Base-by-base conservation (phyloP, 2,113 vertebrate species). In the Gnathonemus longibarbis region DNA sequence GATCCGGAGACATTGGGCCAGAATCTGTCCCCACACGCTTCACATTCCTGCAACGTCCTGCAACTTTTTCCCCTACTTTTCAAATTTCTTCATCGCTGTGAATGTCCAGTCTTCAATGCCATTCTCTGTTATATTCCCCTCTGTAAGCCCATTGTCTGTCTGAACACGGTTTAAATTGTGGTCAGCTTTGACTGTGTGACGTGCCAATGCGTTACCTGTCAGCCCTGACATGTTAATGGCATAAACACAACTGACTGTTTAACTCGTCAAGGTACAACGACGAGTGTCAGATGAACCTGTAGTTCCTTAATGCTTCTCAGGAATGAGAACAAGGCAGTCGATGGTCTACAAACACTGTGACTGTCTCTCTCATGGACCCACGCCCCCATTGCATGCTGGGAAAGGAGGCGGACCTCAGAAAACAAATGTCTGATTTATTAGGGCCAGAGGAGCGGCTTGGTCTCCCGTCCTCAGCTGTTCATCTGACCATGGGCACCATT, bases 401-500 rank as follows among this genome's bases (percentile, higher is more conserved):
- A 49, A 80, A 89, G 45, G 48, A 39, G 27, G 15, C 17, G 24
- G 48, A 21, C 11, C 17, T 80, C 50, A n/a, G 74, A 53, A 83
- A 53, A 89, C 74, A 89, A 84, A 84, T 21, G 77, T 27, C 88
- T 2, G 24, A 84, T 89, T 89, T 56, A 84, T 80, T 13, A 56
- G 24, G 88, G 50, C 24, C 88, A 84, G 35, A 19, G 35, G 21
- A 49, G 21, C 7, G 21, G 39, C 39, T 5, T 87, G 31, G 15
- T 11, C 19, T 48, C 70, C 70, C 48, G n/a, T 62, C 66, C 88
- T 50, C 1, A 1, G 27, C 66, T 35, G 48, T 80, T 52, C 46
- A 83, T 46, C 74, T 46, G 74, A 56, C 50, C 87, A 31, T 70
- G n/a, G 62, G 11, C 62, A 70, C 62, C 62, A 70, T 70, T 13